A percentile compares a stretch with the other conserved stretches of the same genome.
Conservation (phyloP, 2,888 invertebrate genomes). For the Thecophora atra region DNA sequence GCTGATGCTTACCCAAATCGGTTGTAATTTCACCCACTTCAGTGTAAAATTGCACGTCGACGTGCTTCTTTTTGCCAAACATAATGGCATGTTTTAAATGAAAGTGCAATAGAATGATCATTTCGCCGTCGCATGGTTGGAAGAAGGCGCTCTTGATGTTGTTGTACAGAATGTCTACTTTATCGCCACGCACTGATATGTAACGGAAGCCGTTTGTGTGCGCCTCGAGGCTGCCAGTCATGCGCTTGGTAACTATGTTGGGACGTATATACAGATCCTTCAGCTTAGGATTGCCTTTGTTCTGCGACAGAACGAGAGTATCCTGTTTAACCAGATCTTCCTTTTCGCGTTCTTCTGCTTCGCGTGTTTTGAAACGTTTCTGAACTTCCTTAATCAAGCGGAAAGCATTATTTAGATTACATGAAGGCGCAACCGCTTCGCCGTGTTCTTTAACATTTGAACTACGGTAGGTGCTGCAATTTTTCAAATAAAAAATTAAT, state of each 20-base stretch:
- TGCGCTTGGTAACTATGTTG: conserved; percentile 97
- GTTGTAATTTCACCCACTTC: conserved; percentile 99
- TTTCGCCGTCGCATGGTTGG: conserved; percentile 98
- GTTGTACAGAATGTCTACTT: conserved; percentile 98
- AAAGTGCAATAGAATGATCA: conserved; percentile 99
- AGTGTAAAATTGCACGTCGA: conserved; percentile 99
- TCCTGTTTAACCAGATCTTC: conserved; percentile 99
- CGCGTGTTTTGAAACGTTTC: conserved; percentile 97
- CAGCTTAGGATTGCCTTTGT: conserved; percentile 96
- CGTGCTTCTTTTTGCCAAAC: conserved; percentile 99
- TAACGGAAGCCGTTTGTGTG: conserved; percentile 97
- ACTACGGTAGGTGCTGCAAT: conserved; percentile 88
- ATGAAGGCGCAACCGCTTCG: conserved; percentile 90
- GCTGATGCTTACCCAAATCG: conserved; percentile 98
- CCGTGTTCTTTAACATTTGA: conserved; percentile 98
- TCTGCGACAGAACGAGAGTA: conserved; percentile 89
- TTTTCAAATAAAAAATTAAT: background rate
- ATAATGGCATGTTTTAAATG: conserved; percentile 98
- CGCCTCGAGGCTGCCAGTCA: conserved; percentile 93
- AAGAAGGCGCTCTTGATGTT: conserved; percentile 99
- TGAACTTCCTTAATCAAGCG: conserved; percentile 98
- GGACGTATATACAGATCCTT: conserved; percentile 98
- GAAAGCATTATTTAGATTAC: conserved; percentile 96
- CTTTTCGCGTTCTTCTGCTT: conserved; percentile 98
- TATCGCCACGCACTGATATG: conserved; percentile 98